phyloP scores from a whole-genome alignment of 2,113 vertebrate genomes.

The Porphyrio hochstetteri region DNA sequence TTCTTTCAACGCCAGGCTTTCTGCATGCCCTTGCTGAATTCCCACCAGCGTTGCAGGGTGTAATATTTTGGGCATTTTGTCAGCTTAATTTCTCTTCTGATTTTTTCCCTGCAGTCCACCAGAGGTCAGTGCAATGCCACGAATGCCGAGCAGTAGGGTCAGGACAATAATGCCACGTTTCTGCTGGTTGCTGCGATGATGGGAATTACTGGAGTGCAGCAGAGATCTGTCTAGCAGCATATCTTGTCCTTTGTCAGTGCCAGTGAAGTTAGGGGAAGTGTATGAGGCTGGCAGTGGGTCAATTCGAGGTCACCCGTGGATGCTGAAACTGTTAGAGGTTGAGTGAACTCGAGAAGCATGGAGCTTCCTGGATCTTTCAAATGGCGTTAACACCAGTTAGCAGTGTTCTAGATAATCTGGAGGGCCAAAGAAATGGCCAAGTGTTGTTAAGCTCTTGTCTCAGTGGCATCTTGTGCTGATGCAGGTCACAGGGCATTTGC shows the following conservation, averaged over 20 bases:
- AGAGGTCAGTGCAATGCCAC: conserved; percentile 55
- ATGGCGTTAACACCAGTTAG: not conserved
- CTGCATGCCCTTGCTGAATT: not conserved
- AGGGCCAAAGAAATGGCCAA: not conserved
- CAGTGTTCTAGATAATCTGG: not conserved
- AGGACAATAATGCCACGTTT: not conserved
- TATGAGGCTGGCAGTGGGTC: not conserved
- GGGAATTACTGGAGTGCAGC: not conserved
- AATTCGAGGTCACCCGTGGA: not conserved
- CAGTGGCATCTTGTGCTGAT: not conserved
- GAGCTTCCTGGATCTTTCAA: not conserved
- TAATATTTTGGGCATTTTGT: not conserved
- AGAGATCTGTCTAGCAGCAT: rapidly evolving
- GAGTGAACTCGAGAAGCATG: not conserved
- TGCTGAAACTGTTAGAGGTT: not conserved
- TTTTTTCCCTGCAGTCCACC: not conserved
- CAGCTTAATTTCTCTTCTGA: rapidly evolving
- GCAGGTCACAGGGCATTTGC: not conserved
- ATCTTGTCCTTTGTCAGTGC: not conserved
- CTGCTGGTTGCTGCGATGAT: not conserved
- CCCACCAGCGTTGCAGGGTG: not conserved
- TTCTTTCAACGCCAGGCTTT: not conserved
- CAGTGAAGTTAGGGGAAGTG: not conserved
- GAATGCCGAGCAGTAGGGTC: not conserved
- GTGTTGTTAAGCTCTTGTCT: not conserved